Conservation (phyloP, 2,797 vertebrate species). For the Hydrolagus colliei region DNA sequence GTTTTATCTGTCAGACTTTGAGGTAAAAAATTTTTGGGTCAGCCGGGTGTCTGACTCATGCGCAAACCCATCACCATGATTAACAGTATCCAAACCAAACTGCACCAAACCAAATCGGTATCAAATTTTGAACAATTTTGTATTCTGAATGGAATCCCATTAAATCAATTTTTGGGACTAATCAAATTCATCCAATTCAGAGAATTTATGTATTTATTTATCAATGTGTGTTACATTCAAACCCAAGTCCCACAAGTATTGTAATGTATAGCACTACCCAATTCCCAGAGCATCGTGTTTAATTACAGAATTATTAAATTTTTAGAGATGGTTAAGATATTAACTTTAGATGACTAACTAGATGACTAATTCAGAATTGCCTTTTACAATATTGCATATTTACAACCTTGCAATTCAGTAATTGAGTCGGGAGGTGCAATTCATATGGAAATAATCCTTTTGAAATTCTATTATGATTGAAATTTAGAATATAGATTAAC, state of each 20-base stretch:
- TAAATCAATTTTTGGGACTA: not conserved
- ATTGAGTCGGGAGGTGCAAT: not conserved
- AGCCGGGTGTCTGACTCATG: too few relatives aligned
- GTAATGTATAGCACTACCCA: not conserved
- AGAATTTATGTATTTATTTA: not conserved
- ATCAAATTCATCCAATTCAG: not conserved
- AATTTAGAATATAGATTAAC: not conserved
- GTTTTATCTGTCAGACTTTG: too few relatives aligned
- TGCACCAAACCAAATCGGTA: too few relatives aligned
- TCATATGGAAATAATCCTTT: not conserved
- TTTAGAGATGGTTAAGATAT: not conserved
- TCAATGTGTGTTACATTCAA: not conserved
- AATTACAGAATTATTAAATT: not conserved
- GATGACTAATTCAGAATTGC: not conserved
- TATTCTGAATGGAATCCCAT: slow-evolving; percentile 34
- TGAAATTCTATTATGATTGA: not conserved
- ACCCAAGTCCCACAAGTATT: not conserved
- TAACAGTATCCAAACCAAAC: too few relatives aligned
- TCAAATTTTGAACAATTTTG: slow-evolving; percentile 35
- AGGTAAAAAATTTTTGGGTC: too few relatives aligned
- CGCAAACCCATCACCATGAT: too few relatives aligned
- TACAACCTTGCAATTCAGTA: too few relatives aligned
- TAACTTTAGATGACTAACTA: not conserved
- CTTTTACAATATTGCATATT: too few relatives aligned
- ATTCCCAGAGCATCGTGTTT: not conserved